Evolutionary conservation across 2,113 vertebrate species (phyloP), one percentile per base, ranked within the genome.

Genomic region (Serilophus lunatus): DNA sequence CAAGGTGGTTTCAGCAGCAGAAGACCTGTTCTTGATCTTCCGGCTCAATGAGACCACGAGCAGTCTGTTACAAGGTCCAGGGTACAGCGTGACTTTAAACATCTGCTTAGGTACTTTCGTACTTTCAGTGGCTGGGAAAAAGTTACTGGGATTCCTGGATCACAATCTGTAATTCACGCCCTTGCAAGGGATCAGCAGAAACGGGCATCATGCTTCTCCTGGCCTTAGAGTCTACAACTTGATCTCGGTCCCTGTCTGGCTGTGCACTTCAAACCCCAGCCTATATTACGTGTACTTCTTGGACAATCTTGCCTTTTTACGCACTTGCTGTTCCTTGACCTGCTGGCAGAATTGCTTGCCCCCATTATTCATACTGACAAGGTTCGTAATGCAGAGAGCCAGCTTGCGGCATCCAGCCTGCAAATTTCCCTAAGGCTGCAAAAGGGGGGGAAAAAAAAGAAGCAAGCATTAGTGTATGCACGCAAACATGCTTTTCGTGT

Each of bases 301-400:
- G 88, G 88, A 86, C 70, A 60, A 6, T 75, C 78, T 78, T 10
- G 72, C 75, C 81, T 84, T 76, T 91, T 88, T 94, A 93, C 54
- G 92, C 84, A 92, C 87, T 96, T 92, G 85, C 94, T 95, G 95
- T 97, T 95, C 96, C 95, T 57, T 95, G 95, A 94, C 94, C 90
- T 42, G 84, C 88, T 96, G 97, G 96, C 96, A 97, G 86, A 54
- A 81, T 93, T 1, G 5, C 91, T 61, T 61, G 90, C 93, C 86
- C 89, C 96, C 95, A 96, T 97, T 97, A 97, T 94, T 97, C 97
- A 97, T 96, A 33, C 90, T 97, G 97, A 97, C 97, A 81, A 2
- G 1, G 88, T 94, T 75, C 1, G 3, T 66, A 91, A 79, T 9
- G 53, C 35, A 8, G 76, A 44, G 93, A 96, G 95, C 95, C 93